Percentiles rank a stretch among this genome's conserved stretches.
These are phyloP conservation scores for Venusia cambrica DNA, from an alignment of 2,888 invertebrate species.

Conservation along the genomic window DNA sequence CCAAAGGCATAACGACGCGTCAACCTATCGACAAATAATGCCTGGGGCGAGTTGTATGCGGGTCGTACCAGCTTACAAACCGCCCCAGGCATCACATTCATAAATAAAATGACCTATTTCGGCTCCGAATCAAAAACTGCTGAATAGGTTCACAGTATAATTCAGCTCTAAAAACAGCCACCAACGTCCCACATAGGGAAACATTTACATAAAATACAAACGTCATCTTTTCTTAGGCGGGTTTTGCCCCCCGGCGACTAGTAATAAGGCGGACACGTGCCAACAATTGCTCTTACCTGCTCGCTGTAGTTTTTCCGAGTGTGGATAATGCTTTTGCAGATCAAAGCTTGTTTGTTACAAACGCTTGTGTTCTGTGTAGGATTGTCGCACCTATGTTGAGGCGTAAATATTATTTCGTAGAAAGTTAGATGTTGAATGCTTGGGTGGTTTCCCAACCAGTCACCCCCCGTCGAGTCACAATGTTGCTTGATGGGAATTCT, in stretches of 20 bases:
- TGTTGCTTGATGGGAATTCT: no score
- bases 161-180: conserved; percentile 34
- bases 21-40: conserved; percentile 33
- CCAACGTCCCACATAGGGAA: conserved; percentile 30
- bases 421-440: no score
- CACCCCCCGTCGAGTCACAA: no score
- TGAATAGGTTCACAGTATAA: conserved; percentile 34
- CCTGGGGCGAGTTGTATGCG: no score
- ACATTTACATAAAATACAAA: conserved; percentile 34
- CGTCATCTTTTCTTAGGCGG: conserved; percentile 34
- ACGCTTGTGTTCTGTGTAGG: no score
- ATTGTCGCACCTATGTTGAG: no score
- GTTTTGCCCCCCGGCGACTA: conserved; percentile 29
- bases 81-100: conserved; percentile 30
- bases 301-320: conserved; percentile 28
- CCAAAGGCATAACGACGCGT: conserved; percentile 21
- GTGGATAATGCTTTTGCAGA: conserved; percentile 19
- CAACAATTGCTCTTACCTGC: conserved; percentile 43
- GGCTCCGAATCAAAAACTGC: conserved; percentile 34
- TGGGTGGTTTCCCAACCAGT: no score
- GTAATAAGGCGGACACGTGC: conserved; percentile 46
- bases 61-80: conserved; percentile 21
- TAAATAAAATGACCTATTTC: conserved; percentile 35
- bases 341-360: conserved; percentile 12
- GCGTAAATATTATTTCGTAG: no score